These are phyloP conservation scores for Alviniconcha marisindica DNA, from an alignment of 1,140 invertebrate species.

Conservation along the genomic window DNA sequence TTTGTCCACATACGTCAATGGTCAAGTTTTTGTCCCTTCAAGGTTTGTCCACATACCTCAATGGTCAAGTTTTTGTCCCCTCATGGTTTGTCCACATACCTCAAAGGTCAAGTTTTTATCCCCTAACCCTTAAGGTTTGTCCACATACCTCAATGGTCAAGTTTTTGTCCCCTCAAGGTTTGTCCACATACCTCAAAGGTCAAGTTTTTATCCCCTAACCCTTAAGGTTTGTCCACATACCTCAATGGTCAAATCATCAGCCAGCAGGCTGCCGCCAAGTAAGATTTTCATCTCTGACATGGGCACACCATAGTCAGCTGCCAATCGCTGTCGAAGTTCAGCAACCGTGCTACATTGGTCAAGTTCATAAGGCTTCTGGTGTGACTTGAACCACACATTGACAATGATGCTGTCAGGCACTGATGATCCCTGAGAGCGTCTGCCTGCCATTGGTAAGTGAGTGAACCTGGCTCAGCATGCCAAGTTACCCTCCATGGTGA, in stretches of 20 bases:
- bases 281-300: slow-evolving; percentile 88
- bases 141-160: no score
- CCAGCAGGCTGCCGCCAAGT: slow-evolving; percentile 89
- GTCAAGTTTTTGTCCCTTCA: no score
- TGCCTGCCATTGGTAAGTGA: slow-evolving; percentile 5
- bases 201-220: background rate
- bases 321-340: slow-evolving; percentile 85
- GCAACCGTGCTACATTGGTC: slow-evolving; percentile 81
- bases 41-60: no score
- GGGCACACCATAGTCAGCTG: slow-evolving; percentile 82
- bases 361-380: slow-evolving; percentile 30
- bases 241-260: slow-evolving; percentile 84
- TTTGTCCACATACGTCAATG: no score
- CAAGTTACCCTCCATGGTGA: background rate
- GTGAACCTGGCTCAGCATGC: slow-evolving; percentile 8
- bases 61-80: no score
- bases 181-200: no score
- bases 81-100: no score
- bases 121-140: background rate
- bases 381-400: slow-evolving; percentile 14
- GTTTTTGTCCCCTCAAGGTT: no score
- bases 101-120: no score
- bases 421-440: background rate
- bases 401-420: slow-evolving; percentile 18
- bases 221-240: slow-evolving; percentile 73